These are phyloP conservation scores for Girardinichthys multiradiatus DNA, from an alignment of 2,113 vertebrate species.

Conservation along the genomic window DNA sequence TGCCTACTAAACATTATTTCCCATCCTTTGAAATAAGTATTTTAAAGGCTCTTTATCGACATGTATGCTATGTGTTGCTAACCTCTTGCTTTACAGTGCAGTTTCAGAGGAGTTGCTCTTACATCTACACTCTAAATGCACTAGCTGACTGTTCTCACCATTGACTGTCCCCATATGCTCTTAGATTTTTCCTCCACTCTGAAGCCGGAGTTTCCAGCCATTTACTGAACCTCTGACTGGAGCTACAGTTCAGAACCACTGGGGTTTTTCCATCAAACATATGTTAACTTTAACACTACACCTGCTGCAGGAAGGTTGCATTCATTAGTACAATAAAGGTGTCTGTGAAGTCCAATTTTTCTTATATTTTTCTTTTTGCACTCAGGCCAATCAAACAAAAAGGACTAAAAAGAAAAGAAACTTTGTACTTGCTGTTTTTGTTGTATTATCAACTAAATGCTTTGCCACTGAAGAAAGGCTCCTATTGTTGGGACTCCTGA, in stretches of 20 bases:
- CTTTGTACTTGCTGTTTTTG: constrained; percentile 42
- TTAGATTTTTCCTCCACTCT: not conserved
- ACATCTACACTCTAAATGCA: not conserved
- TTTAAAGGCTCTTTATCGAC: too few relatives aligned
- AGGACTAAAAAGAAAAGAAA: not conserved
- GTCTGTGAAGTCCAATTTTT: too few relatives aligned
- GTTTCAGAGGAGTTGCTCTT: not conserved
- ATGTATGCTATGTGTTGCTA: not conserved
- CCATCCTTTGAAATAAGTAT: too few relatives aligned
- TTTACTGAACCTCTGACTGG: not conserved
- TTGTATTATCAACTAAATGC: constrained; percentile 53
- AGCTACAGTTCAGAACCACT: not conserved
- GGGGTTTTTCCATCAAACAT: too few relatives aligned
- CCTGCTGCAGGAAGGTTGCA: not conserved
- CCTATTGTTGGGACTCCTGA: constrained; percentile 54
- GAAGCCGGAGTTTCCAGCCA: not conserved
- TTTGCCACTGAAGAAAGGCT: constrained; percentile 41
- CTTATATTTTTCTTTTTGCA: not conserved
- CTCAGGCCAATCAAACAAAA: not conserved
- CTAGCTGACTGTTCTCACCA: not conserved
- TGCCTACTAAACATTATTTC: too few relatives aligned
- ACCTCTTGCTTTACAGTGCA: not conserved
- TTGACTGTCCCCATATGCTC: not conserved
- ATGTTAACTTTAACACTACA: too few relatives aligned
- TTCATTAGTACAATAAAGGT: not conserved